A percentile compares a stretch with the other conserved stretches of the same genome.
phyloP scores from a whole-genome alignment of 2,113 vertebrate genomes.

The Chloroceryle aenea region DNA sequence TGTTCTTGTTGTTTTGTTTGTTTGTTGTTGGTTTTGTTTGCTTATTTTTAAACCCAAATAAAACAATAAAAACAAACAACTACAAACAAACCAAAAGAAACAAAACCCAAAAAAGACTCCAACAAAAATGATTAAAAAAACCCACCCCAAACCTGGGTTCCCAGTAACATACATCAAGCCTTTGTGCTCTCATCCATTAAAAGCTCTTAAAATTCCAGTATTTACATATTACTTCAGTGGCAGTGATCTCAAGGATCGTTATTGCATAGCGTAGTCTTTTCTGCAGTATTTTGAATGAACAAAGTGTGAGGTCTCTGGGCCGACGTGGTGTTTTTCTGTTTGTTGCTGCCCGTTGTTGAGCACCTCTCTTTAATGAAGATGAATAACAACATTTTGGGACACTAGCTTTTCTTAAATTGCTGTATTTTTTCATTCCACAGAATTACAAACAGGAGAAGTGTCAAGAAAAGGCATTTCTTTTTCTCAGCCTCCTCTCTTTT shows the following conservation, averaged over 20 bases:
- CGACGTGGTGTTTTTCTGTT: background rate
- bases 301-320: background rate
- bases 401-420: background rate
- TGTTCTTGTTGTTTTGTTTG: no score
- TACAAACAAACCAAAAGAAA: background rate
- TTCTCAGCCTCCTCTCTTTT: constrained; percentile 7
- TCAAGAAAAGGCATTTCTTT: background rate
- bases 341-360: background rate
- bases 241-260: background rate
- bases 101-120: background rate
- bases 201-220: background rate
- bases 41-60: no score
- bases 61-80: no score
- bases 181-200: background rate
- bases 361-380: background rate
- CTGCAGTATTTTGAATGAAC: background rate
- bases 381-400: background rate
- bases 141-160: background rate
- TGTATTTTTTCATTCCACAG: background rate
- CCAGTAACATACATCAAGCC: background rate
- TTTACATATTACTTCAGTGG: background rate
- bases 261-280: background rate
- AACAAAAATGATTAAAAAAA: background rate
- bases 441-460: background rate
- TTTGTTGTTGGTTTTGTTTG: no score